Evolutionary conservation across 2,113 vertebrate genomes (phyloP).

Genomic region (Pygoscelis antarcticus): DNA sequence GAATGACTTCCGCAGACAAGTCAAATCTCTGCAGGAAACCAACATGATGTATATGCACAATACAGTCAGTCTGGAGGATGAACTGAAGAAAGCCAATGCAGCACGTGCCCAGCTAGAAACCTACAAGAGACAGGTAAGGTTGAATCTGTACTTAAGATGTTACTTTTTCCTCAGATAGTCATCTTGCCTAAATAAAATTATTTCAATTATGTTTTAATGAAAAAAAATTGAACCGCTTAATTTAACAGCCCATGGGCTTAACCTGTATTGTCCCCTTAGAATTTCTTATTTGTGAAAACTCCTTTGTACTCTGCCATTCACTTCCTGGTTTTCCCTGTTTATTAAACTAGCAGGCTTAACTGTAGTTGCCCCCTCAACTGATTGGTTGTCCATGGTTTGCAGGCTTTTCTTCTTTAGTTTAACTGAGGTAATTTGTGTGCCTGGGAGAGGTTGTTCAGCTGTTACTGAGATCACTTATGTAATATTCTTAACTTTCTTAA

Average conservation of each 20-base stretch:
- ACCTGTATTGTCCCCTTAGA: neutral
- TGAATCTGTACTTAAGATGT: neutral
- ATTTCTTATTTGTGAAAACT: neutral
- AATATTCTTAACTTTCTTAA: neutral
- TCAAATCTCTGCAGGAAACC: slow-evolving; percentile 93
- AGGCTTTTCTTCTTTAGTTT: neutral
- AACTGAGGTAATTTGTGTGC: neutral
- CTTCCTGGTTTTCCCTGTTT: neutral
- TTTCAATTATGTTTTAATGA: neutral
- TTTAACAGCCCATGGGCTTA: neutral
- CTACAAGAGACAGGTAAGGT: slow-evolving; percentile 90
- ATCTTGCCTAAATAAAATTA: neutral
- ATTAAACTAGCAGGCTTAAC: neutral
- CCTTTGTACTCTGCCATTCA: neutral
- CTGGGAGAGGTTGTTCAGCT: neutral
- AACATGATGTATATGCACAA: slow-evolving; percentile 98
- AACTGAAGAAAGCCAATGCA: slow-evolving; percentile 93
- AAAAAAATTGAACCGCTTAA: neutral
- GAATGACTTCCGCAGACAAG: slow-evolving; percentile 90
- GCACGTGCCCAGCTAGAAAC: slow-evolving; percentile 92
- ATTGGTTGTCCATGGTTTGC: neutral
- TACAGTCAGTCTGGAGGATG: slow-evolving; percentile 93
- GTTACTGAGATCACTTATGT: neutral
- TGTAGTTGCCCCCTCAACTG: neutral
- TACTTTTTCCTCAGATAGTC: neutral